Conservation (phyloP, 2,888 invertebrate genomes). For the Tipula helvola region DNA sequence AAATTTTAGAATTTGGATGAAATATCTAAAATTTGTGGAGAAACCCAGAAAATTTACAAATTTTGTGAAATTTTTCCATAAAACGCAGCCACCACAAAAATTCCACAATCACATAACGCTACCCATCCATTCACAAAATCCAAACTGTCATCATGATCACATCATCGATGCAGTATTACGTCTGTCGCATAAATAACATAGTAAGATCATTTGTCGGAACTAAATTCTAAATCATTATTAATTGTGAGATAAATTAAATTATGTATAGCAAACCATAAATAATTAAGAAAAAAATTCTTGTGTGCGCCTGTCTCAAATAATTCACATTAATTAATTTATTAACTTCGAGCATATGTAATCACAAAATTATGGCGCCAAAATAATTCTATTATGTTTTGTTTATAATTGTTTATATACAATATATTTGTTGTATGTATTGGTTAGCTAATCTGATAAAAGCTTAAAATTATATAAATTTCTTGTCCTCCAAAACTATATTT, state of each 20-base stretch:
- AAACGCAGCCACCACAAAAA: too few species aligned
- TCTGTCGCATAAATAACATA: not conserved
- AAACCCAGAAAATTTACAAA: too few species aligned
- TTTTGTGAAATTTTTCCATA: too few species aligned
- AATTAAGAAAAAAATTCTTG: not conserved
- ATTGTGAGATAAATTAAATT: not conserved
- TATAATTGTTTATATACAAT: not conserved
- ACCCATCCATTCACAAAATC: not conserved
- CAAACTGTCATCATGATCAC: not conserved
- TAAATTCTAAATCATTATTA: not conserved
- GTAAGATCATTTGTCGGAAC: not conserved
- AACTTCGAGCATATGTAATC: not conserved
- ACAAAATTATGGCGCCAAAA: constrained; percentile 4
- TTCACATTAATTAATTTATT: not conserved
- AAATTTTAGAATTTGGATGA: too few species aligned
- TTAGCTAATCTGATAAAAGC: not conserved
- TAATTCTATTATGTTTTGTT: not conserved
- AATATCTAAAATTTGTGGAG: too few species aligned
- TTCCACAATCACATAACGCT: too few species aligned
- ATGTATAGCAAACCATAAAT: not conserved
- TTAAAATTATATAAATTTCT: not conserved
- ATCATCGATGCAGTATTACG: not conserved
- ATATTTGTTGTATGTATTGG: not conserved
- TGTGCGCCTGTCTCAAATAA: not conserved
- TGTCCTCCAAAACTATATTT: not conserved